Evolutionary conservation across 2,888 invertebrate species (phyloP).

Genomic region (Isoperla grammatica): DNA sequence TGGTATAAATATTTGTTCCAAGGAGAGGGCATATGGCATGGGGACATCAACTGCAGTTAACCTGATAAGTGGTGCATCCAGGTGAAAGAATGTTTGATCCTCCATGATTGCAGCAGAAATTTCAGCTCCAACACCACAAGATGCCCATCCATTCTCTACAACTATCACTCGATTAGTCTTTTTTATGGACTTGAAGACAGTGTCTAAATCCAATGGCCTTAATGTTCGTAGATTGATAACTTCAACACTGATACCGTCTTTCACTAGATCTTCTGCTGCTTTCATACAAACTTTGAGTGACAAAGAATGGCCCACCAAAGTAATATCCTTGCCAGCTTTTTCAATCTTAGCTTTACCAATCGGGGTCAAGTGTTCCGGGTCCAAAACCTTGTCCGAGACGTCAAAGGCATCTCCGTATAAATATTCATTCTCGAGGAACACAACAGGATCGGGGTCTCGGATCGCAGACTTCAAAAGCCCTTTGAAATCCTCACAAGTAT

Average conservation of each 20-base stretch:
- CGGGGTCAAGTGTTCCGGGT: constrained; percentile 52
- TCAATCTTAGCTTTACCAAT: constrained; percentile 59
- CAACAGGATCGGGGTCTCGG: constrained; percentile 57
- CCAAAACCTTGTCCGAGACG: constrained; percentile 49
- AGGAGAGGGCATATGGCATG: constrained; percentile 53
- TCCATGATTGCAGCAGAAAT: constrained; percentile 19
- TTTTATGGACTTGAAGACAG: constrained; percentile 48
- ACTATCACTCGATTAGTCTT: constrained; percentile 59
- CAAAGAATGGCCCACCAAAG: constrained; percentile 52
- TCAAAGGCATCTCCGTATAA: constrained; percentile 55
- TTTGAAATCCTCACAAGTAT: constrained; percentile 54
- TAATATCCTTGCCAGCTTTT: constrained; percentile 47
- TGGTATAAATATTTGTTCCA: constrained; percentile 49
- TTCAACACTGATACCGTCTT: constrained; percentile 48
- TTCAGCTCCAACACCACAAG: constrained; percentile 45
- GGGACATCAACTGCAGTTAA: constrained; percentile 56
- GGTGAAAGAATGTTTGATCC: constrained; percentile 47
- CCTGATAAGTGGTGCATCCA: constrained; percentile 53
- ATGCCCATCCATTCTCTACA: constrained; percentile 62
- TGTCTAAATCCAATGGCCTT: constrained; percentile 49
- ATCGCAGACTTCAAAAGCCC: constrained; percentile 58
- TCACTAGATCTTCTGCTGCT: constrained; percentile 51
- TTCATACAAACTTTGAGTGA: constrained; percentile 51
- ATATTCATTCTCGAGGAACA: constrained; percentile 59
- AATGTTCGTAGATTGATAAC: constrained; percentile 57